Conservation (phyloP, 2,888 invertebrate genomes). For the Griposia aprilina region DNA sequence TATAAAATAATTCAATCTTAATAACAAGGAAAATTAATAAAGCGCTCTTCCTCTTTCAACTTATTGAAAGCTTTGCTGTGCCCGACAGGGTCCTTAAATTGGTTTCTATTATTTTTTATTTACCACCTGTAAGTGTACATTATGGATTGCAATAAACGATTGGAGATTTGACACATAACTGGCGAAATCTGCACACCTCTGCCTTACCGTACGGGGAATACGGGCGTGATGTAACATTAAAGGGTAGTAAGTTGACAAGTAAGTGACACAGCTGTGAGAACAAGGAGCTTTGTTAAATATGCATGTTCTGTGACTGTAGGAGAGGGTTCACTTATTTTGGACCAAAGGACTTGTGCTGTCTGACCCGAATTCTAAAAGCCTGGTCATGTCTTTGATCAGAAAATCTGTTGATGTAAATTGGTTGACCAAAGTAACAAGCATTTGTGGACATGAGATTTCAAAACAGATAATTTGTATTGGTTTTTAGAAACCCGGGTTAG, state of each 20-base stretch:
- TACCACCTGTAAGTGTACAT: too few species aligned
- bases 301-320: conserved; percentile 44
- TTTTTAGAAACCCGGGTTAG: neutral
- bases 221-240: conserved; percentile 14
- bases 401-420: conserved; percentile 32
- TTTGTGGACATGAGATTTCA: neutral
- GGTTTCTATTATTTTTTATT: too few species aligned
- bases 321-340: conserved; percentile 17
- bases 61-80: too few species aligned
- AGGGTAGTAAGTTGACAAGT: conserved; percentile 41
- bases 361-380: conserved; percentile 27
- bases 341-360: neutral
- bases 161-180: too few species aligned
- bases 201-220: too few species aligned
- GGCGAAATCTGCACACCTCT: neutral
- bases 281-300: conserved; percentile 45
- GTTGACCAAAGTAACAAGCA: neutral
- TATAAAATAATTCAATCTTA: too few species aligned
- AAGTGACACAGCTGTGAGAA: conserved; percentile 41
- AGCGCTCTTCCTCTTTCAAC: too few species aligned
- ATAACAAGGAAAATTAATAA: too few species aligned
- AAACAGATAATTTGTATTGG: too few species aligned
- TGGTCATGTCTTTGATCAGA: conserved; percentile 32
- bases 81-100: too few species aligned
- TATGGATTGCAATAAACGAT: too few species aligned